phyloP scores from a whole-genome alignment of 2,113 vertebrate genomes.

The Tyto alba region DNA sequence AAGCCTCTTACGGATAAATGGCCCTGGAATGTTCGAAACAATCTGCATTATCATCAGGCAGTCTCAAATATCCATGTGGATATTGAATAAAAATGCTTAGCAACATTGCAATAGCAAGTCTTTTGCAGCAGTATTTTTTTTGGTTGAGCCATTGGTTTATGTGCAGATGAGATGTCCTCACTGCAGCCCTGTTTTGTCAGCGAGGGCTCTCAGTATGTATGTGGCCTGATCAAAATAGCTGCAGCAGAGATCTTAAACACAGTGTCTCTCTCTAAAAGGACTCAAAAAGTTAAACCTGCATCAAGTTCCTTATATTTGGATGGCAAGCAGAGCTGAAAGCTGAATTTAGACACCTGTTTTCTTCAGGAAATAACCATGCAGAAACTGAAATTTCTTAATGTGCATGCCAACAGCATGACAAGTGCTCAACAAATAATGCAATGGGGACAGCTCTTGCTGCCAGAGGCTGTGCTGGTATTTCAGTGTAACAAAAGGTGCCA shows the following conservation, averaged over 20 bases:
- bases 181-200: not conserved
- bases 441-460: not conserved
- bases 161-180: not conserved
- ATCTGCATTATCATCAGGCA: not conserved
- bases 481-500: not conserved
- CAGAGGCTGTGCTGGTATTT: not conserved
- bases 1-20: not conserved
- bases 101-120: not conserved
- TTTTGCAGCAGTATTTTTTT: not conserved
- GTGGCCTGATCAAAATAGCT: not conserved
- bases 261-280: not conserved
- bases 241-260: not conserved
- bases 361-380: not conserved
- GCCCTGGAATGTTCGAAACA: not conserved
- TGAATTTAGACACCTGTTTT: conserved; percentile 10
- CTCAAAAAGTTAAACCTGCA: not conserved
- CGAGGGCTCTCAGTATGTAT: not conserved
- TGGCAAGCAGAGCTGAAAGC: not conserved
- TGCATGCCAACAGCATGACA: not conserved
- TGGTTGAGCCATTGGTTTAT: not conserved
- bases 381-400: not conserved
- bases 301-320: not conserved
- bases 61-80: not conserved
- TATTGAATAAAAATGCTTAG: not conserved
- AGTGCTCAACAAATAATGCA: not conserved